Percentiles rank a stretch among this genome's conserved stretches.
These are phyloP conservation scores for Chaetops frenatus DNA, from an alignment of 2,113 vertebrate species.

Conservation along the genomic window DNA sequence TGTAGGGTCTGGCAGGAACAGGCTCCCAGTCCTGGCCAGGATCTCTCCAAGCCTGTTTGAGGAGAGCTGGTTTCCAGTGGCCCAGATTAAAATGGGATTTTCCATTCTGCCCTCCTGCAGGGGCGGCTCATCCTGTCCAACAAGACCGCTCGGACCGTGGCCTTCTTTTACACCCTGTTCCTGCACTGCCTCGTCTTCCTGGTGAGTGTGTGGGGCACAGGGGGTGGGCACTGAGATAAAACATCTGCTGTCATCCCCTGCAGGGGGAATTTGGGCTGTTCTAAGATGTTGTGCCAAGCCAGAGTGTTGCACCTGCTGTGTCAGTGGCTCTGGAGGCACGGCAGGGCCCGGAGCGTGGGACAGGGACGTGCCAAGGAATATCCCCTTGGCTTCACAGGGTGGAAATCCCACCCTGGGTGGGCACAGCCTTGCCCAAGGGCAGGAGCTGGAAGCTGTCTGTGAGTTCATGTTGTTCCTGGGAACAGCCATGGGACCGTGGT, in stretches of 20 bases:
- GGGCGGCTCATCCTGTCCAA: constrained; percentile 91
- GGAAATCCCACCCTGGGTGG: neutral
- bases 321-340: accelerated
- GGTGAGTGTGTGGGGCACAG: constrained; percentile 49
- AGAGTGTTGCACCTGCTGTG: accelerated
- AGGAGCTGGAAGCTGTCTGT: neutral
- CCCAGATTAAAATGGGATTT: neutral
- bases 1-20: neutral
- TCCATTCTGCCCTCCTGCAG: constrained; percentile 48
- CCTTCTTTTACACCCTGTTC: constrained; percentile 95
- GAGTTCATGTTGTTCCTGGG: neutral
- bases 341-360: accelerated
- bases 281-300: accelerated
- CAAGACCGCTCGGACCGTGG: constrained; percentile 89
- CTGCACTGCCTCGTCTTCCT: constrained; percentile 91
- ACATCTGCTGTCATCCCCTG: neutral
- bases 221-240: neutral
- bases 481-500: neutral
- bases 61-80: neutral
- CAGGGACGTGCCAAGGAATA: accelerated
- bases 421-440: neutral
- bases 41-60: neutral
- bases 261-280: neutral
- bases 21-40: neutral
- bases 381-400: accelerated